phyloP scores from a whole-genome alignment of 2,888 invertebrate genomes.

The Aspidiotus rigidus region DNA sequence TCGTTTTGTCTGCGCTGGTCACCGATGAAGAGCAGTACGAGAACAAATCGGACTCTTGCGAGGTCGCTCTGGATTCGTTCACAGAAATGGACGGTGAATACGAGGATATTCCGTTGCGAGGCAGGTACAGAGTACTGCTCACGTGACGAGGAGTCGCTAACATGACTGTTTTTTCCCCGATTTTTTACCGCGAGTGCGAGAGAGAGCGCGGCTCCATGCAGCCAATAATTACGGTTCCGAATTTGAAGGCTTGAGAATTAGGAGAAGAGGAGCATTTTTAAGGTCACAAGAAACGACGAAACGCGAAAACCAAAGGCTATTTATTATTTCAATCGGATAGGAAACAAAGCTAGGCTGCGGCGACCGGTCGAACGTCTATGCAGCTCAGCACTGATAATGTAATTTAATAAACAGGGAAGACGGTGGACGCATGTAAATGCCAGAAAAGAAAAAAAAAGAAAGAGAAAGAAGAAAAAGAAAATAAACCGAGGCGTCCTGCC shows the following conservation, averaged over 20 bases:
- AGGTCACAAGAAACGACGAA: too few relatives aligned
- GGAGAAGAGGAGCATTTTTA: too few relatives aligned
- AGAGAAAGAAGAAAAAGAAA: neutral
- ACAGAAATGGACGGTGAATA: constrained; percentile 12
- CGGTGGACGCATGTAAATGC: constrained; percentile 15
- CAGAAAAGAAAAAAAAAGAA: neutral
- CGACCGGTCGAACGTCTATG: constrained; percentile 1
- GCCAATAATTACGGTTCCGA: too few relatives aligned
- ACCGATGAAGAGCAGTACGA: constrained; percentile 9
- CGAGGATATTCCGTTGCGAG: constrained; percentile 7
- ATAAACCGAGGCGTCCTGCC: constrained; percentile 14
- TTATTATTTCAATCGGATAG: neutral
- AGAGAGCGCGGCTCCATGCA: too few relatives aligned
- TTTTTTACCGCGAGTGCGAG: too few relatives aligned
- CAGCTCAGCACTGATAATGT: constrained; percentile 11
- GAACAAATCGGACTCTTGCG: constrained; percentile 21
- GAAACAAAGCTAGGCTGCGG: neutral
- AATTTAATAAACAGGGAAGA: constrained; percentile 20
- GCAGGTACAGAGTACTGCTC: constrained; percentile 12
- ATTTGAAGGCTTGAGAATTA: too few relatives aligned
- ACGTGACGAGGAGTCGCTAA: constrained; percentile 9
- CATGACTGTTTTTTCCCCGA: neutral
- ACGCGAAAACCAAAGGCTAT: too few relatives aligned
- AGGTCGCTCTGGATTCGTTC: constrained; percentile 22
- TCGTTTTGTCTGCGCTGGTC: neutral